Evolutionary conservation across 1,140 invertebrate genomes (phyloP).

Genomic region (Brachionus calyciflorus): DNA sequence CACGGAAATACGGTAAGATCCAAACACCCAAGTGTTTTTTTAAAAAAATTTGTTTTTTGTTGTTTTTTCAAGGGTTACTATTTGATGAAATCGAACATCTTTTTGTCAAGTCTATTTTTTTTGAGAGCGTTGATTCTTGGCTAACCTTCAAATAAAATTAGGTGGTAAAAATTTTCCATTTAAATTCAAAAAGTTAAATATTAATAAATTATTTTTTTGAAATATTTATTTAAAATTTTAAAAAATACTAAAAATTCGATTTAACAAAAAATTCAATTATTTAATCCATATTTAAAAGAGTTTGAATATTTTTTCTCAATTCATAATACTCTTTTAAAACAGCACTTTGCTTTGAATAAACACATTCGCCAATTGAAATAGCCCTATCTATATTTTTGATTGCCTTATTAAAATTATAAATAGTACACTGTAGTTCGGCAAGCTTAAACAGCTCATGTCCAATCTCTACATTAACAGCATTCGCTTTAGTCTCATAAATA

Average conservation of each 20-base stretch:
- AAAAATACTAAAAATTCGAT: background rate
- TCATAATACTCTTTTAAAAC: constrained; percentile 9
- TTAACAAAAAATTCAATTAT: background rate
- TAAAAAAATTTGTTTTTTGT: no score
- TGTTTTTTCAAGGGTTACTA: no score
- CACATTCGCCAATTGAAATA: constrained; percentile 21
- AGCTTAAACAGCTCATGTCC: constrained; percentile 63
- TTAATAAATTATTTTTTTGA: no score
- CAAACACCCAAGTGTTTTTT: no score
- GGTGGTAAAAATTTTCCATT: no score
- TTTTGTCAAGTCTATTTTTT: no score
- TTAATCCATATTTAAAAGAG: background rate
- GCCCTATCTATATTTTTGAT: constrained; percentile 48
- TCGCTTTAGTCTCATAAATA: constrained; percentile 60
- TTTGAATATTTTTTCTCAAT: background rate
- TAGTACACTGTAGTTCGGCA: constrained; percentile 64
- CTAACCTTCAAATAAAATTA: no score
- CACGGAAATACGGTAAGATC: no score
- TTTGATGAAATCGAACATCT: no score
- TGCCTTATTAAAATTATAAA: constrained; percentile 47
- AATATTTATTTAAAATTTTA: background rate
- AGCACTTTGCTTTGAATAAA: constrained; percentile 31
- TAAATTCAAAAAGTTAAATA: no score
- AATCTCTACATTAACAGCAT: constrained; percentile 63
- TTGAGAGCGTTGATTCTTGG: no score